Evolutionary conservation across 2,113 vertebrate genomes (phyloP).

Genomic region (Clinocottus analis): DNA sequence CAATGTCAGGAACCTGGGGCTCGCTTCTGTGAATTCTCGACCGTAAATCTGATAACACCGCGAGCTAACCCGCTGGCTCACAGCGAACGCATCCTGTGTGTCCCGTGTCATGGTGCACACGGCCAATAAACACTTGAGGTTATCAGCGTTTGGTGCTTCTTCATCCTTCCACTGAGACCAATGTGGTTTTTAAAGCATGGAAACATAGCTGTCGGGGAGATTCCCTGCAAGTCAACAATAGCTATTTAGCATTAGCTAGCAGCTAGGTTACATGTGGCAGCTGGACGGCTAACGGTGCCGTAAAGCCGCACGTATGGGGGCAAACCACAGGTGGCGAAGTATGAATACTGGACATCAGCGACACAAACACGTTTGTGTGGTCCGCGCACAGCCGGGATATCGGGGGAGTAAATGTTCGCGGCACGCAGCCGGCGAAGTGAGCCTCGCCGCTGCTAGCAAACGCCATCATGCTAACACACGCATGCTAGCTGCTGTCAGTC

Average conservation of each 20-base stretch:
- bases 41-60: conserved; percentile 55
- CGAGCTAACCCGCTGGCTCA: conserved; percentile 10
- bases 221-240: conserved; percentile 66
- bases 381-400: not conserved
- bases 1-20: conserved; percentile 68
- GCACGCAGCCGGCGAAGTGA: conserved; percentile 38
- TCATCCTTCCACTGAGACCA: not conserved
- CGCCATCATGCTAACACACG: conserved; percentile 70
- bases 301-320: not conserved
- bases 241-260: conserved; percentile 56
- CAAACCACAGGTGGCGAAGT: fast-evolving
- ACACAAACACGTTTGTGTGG: too few relatives aligned
- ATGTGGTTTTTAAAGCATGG: not conserved
- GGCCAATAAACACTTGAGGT: not conserved
- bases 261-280: conserved; percentile 76
- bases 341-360: fast-evolving
- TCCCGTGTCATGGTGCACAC: conserved; percentile 19
- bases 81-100: not conserved
- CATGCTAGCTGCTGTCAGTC: conserved; percentile 78
- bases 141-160: too few relatives aligned
- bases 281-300: conserved; percentile 27
- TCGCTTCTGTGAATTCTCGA: conserved; percentile 66
- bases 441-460: conserved; percentile 21
- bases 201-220: conserved; percentile 34
- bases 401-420: not conserved